Base-by-base conservation (phyloP, 2,113 vertebrate species). In the Heterochromis multidens region DNA sequence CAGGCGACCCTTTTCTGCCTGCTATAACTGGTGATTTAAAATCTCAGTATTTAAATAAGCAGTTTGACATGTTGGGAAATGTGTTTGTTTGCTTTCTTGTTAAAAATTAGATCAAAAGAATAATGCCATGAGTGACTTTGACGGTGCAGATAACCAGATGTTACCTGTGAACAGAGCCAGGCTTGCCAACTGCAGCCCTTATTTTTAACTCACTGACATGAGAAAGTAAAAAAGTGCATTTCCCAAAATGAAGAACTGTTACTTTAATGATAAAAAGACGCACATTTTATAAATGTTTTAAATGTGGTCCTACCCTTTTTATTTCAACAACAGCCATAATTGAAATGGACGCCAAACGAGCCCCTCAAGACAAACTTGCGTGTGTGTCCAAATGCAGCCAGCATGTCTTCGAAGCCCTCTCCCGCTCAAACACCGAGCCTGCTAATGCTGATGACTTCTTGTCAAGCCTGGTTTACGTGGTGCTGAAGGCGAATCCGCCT, bases 281-380 rank as follows among this genome's bases (percentile, higher is more conserved):
- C 19, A 58, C 25, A 5, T 31, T 4, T n/a, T 33, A 10, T 31
- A 40, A 79, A 16, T 7, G 17, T 27, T 12, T 49, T 4, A 59
- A 57, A 70, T 65, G 2, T 80, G 29, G 2, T 77, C 9, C 19
- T 80, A 4, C 3, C 13, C 8, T 40, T 7, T 74, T 16, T 77
- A 70, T 54, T 49, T 81, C 74, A 49, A 19, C 10, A 57, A 84
- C 87, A 96, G 96, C 96, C 25, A 95, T 97, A 63, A 95, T 96
- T 21, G 96, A 97, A 92, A 96, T 97, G 96, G 96, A 97, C 65
- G 96, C 96, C 65, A 96, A 96, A 90, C 93, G 96, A 72, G 95
- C 96, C 0, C 96, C 96, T 17, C 96, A 97, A 89, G 96, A 97
- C 90, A 97, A 97, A 89, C 94, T 97, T 5, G 63, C 92, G 2